Evolutionary conservation across 2,113 vertebrate genomes (phyloP).

Genomic region (Leucosticte australis): DNA sequence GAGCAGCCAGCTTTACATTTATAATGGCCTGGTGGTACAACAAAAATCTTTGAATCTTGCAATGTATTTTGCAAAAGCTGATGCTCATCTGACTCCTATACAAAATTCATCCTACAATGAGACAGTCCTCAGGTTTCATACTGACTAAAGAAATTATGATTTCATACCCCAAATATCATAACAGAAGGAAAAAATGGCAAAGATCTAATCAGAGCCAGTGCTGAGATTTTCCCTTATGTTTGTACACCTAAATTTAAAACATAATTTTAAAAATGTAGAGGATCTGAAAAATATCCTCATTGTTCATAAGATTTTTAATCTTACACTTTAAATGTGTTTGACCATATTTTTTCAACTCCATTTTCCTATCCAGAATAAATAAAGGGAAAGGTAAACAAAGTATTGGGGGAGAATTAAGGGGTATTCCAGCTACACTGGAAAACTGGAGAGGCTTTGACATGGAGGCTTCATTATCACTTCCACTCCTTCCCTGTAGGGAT

Average conservation of each 20-base stretch:
- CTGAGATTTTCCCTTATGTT: neutral
- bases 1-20: neutral
- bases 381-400: neutral
- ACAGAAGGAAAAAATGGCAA: neutral
- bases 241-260: neutral
- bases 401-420: neutral
- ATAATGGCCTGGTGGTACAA: neutral
- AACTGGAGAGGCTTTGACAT: conserved; percentile 51
- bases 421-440: neutral
- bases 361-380: neutral
- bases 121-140: neutral
- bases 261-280: neutral
- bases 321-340: conserved; percentile 25
- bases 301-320: conserved; percentile 47
- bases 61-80: neutral
- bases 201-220: neutral
- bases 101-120: neutral
- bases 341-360: neutral
- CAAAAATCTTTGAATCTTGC: neutral
- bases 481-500: conserved; percentile 62
- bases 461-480: conserved; percentile 60
- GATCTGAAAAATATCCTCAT: neutral
- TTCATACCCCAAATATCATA: neutral
- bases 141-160: neutral
- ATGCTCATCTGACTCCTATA: neutral